Conservation (phyloP, 2,888 invertebrate genomes). For the Dolichomitus sp. region DNA sequence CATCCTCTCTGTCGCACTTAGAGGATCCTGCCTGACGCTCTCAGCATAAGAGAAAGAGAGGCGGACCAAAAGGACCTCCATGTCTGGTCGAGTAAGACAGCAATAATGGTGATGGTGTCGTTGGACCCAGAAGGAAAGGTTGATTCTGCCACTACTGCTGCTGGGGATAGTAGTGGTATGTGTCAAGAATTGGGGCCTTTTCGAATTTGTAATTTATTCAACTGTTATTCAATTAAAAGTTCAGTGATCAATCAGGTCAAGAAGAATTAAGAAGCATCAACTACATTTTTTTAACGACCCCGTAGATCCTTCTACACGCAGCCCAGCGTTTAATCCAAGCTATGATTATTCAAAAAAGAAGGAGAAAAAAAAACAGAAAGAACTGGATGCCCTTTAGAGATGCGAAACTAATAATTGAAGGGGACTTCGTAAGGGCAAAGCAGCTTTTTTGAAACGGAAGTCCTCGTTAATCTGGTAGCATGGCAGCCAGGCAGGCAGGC, state of each 20-base stretch:
- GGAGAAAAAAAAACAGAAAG: background rate
- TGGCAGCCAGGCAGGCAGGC: slow-evolving; percentile 10
- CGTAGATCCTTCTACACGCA: background rate
- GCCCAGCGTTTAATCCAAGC: background rate
- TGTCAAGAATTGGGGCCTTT: slow-evolving; percentile 67
- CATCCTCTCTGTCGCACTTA: background rate
- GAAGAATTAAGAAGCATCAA: background rate
- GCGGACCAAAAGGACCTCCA: slow-evolving; percentile 12
- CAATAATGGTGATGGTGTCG: slow-evolving; percentile 48
- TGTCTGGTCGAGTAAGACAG: slow-evolving; percentile 45
- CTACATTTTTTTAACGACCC: slow-evolving; percentile 4
- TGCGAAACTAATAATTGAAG: background rate
- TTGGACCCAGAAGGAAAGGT: slow-evolving; percentile 43
- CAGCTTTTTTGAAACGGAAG: background rate
- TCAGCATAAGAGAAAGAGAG: slow-evolving; percentile 9
- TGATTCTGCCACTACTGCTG: slow-evolving; percentile 16
- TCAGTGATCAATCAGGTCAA: slow-evolving; percentile 11
- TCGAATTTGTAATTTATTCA: slow-evolving; percentile 45
- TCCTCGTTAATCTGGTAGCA: background rate
- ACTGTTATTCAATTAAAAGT: slow-evolving; percentile 53
- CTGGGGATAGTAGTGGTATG: slow-evolving; percentile 40
- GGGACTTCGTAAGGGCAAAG: slow-evolving; percentile 8
- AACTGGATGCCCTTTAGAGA: background rate
- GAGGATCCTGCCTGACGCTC: slow-evolving; percentile 30
- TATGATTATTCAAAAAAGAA: background rate